A percentile compares a stretch with the other conserved stretches of the same genome.
Conservation (phyloP, 2,888 invertebrate species). For the Platycheirus rosarum region DNA sequence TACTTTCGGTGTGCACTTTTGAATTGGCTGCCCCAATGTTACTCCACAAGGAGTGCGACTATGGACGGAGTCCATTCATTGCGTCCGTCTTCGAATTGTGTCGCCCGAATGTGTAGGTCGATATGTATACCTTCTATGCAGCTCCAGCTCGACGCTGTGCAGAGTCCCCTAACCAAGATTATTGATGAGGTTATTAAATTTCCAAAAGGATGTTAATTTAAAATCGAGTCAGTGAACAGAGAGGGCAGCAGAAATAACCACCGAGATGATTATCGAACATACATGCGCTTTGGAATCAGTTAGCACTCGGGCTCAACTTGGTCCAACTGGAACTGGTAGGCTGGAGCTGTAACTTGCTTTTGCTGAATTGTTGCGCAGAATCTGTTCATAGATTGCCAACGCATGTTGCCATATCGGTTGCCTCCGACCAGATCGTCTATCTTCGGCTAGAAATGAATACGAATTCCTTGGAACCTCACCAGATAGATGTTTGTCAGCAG, state of each 20-base stretch:
- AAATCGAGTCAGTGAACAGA: conserved; percentile 74
- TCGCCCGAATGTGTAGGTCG: conserved; percentile 72
- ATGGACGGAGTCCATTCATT: conserved; percentile 28
- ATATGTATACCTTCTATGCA: conserved; percentile 28
- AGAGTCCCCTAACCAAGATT: conserved; percentile 57
- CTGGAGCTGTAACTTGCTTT: not conserved
- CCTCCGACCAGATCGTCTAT: conserved; percentile 55
- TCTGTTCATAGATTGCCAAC: conserved; percentile 66
- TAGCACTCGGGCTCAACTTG: conserved; percentile 63
- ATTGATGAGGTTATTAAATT: conserved; percentile 76
- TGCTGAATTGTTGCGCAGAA: conserved; percentile 47
- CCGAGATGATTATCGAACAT: conserved; percentile 75
- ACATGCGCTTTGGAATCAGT: conserved; percentile 74
- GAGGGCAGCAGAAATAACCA: conserved; percentile 74
- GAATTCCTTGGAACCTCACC: conserved; percentile 59
- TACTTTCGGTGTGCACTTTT: conserved; percentile 63
- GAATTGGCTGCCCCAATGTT: conserved; percentile 40
- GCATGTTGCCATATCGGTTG: conserved; percentile 70
- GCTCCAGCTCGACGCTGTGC: conserved; percentile 20
- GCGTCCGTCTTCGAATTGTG: conserved; percentile 55
- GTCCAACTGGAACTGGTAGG: conserved; percentile 34
- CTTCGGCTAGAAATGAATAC: conserved; percentile 56
- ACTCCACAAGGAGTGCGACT: conserved; percentile 23
- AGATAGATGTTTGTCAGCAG: conserved; percentile 72
- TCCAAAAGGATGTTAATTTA: conserved; percentile 76